Conservation (phyloP, 1,140 invertebrate species). For the Cotesia typhae region DNA sequence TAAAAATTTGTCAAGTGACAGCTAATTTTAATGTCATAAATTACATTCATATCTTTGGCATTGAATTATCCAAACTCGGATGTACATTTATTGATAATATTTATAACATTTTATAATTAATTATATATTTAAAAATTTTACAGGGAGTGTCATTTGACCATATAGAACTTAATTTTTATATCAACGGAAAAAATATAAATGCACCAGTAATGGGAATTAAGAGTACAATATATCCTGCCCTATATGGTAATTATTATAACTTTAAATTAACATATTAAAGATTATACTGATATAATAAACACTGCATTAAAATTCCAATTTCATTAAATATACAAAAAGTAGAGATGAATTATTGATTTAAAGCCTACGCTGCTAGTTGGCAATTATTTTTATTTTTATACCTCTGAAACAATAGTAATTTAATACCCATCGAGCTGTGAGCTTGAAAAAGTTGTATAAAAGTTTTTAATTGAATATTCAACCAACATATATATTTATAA, state of each 20-base stretch:
- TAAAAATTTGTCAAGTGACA: too few relatives aligned
- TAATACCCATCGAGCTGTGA: neutral
- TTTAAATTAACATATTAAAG: neutral
- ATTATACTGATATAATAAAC: too few relatives aligned
- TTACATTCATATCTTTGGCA: too few relatives aligned
- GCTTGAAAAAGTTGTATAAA: neutral
- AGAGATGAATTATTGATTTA: too few relatives aligned
- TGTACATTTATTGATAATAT: too few relatives aligned
- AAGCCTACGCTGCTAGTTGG: neutral
- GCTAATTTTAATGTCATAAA: too few relatives aligned
- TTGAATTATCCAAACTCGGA: too few relatives aligned
- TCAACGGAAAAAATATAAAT: slow-evolving; percentile 90
- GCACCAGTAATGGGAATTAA: slow-evolving; percentile 87
- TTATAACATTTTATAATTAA: neutral
- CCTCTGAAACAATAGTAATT: slow-evolving; percentile 21
- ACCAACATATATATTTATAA: neutral
- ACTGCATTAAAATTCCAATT: too few relatives aligned
- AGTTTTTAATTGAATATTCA: neutral
- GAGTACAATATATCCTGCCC: slow-evolving; percentile 89
- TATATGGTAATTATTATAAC: slow-evolving; percentile 79
- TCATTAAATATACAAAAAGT: too few relatives aligned
- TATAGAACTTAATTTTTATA: slow-evolving; percentile 93
- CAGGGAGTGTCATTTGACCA: slow-evolving; percentile 95
- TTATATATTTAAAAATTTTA: slow-evolving; percentile 45
- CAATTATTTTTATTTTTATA: slow-evolving; percentile 26